Conservation (phyloP, 1,140 invertebrate species). For the Spodoptera frugiperda region DNA sequence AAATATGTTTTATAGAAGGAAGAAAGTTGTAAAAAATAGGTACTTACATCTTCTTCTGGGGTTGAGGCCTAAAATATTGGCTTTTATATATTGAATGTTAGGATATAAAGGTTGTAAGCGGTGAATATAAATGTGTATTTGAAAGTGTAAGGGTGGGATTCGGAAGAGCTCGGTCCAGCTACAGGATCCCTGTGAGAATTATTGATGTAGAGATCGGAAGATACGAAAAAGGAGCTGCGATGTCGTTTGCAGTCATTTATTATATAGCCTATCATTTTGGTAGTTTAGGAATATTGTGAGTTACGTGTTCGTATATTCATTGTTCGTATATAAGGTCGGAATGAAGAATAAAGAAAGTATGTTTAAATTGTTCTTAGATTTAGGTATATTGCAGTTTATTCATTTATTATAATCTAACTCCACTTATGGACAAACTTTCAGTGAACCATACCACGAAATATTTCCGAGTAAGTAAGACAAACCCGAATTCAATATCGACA, state of each 20-base stretch:
- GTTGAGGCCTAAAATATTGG: conserved; percentile 25
- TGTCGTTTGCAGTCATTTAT: conserved; percentile 23
- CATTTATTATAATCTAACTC: too few relatives aligned
- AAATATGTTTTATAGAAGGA: not conserved
- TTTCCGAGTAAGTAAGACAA: not conserved
- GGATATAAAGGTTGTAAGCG: conserved; percentile 15
- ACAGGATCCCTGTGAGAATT: conserved; percentile 20
- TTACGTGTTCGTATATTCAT: not conserved
- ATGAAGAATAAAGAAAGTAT: not conserved
- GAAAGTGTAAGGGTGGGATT: conserved; percentile 10
- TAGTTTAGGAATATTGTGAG: not conserved
- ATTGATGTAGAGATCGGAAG: conserved; percentile 32
- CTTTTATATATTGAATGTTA: conserved; percentile 32
- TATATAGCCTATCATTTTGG: not conserved
- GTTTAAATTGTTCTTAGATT: not conserved
- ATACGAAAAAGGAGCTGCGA: conserved; percentile 23
- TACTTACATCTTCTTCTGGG: not conserved
- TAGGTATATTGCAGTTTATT: too few relatives aligned
- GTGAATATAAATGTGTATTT: conserved; percentile 37
- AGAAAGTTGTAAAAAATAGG: conserved; percentile 2
- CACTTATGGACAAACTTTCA: too few relatives aligned
- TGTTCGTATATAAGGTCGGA: not conserved
- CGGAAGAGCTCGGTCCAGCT: not conserved
- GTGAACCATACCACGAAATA: not conserved
- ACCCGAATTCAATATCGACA: conserved; percentile 17